Evolutionary conservation across 2,113 vertebrate genomes (phyloP).

Genomic region (Seriola dumerili): DNA sequence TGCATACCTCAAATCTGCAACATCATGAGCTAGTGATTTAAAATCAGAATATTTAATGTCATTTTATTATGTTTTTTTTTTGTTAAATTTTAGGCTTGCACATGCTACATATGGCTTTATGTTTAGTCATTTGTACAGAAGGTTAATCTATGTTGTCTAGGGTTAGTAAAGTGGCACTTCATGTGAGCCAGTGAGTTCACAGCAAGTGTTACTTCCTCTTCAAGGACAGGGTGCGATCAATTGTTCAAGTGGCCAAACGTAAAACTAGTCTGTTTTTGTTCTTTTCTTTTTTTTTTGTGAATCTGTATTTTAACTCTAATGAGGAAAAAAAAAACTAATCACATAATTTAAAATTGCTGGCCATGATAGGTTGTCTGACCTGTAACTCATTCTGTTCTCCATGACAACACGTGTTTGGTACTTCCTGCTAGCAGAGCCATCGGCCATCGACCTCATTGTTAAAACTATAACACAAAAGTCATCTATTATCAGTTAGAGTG

Average conservation of each 20-base stretch:
- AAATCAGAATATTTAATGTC: conserved; percentile 66
- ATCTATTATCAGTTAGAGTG: neutral
- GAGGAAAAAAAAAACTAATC: conserved; percentile 11
- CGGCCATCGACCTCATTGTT: neutral
- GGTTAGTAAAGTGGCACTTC: neutral
- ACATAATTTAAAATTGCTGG: conserved; percentile 13
- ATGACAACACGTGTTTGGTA: conserved; percentile 24
- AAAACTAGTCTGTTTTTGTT: conserved; percentile 32
- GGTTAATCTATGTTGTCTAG: neutral
- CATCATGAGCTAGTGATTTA: conserved; percentile 77
- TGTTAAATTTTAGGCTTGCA: conserved; percentile 33
- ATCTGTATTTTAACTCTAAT: conserved; percentile 1
- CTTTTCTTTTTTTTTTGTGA: conserved; percentile 13
- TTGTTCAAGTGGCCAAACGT: conserved; percentile 52
- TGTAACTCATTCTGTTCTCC: conserved; percentile 36
- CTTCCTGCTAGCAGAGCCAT: neutral
- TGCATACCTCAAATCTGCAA: conserved; percentile 88
- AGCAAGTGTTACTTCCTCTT: neutral
- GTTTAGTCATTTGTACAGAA: conserved; percentile 51
- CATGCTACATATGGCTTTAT: conserved; percentile 49
- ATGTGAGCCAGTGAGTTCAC: neutral
- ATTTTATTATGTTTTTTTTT: conserved; percentile 53
- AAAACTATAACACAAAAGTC: neutral
- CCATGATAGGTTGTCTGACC: neutral
- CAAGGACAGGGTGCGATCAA: neutral